These are phyloP conservation scores for Chloroceryle amazona DNA, from an alignment of 2,797 vertebrate species.

Conservation along the genomic window DNA sequence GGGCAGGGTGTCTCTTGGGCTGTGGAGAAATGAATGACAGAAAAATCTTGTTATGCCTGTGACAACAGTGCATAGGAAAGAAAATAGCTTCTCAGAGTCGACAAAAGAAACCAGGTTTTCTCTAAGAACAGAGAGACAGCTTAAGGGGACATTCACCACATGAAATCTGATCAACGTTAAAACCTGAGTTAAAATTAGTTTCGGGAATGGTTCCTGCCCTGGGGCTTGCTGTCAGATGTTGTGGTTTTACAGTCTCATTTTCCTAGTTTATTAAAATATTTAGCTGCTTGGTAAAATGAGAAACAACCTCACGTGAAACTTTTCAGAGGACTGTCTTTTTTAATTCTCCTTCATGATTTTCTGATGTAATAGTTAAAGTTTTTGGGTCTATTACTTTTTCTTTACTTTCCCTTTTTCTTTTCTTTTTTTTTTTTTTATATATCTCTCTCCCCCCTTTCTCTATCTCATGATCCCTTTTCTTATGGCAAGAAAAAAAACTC, in stretches of 20 bases:
- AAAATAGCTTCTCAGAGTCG: slow-evolving; percentile 8
- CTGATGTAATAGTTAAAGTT: slow-evolving; percentile 9
- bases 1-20: slow-evolving; percentile 18
- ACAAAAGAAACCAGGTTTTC: slow-evolving; percentile 56
- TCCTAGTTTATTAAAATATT: slow-evolving; percentile 63
- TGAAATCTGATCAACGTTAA: slow-evolving; percentile 65
- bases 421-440: neutral
- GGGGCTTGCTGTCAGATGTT: slow-evolving; percentile 62
- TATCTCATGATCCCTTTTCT: neutral
- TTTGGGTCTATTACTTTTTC: neutral
- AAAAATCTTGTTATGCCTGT: slow-evolving; percentile 14
- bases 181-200: slow-evolving; percentile 71
- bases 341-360: slow-evolving; percentile 13
- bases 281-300: slow-evolving; percentile 48
- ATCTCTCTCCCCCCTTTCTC: neutral
- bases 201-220: slow-evolving; percentile 49
- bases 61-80: neutral
- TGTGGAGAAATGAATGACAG: neutral
- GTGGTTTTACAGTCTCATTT: slow-evolving; percentile 56
- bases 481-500: neutral
- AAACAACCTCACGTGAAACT: slow-evolving; percentile 35
- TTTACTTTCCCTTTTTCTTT: neutral
- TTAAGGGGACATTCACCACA: slow-evolving; percentile 52
- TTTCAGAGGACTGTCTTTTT: neutral
- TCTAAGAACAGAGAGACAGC: slow-evolving; percentile 59